Percentiles rank a stretch among this genome's conserved stretches.
phyloP scores from a whole-genome alignment of 2,888 invertebrate genomes.

The Callimorpha dominula region DNA sequence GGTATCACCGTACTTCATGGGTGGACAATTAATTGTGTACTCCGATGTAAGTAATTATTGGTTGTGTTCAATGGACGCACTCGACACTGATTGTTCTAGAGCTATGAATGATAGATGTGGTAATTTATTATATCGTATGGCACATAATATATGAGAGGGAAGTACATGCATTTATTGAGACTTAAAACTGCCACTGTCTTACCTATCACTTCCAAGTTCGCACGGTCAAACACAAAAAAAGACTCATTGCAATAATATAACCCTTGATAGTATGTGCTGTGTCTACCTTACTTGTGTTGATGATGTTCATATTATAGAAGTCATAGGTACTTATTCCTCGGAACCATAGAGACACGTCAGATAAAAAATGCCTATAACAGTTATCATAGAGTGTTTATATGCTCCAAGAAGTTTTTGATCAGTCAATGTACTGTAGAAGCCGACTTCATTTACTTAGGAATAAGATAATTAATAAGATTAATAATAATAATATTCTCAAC shows the following conservation, averaged over 20 bases:
- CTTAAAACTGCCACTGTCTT: no score
- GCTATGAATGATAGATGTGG: conserved; percentile 39
- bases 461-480: not conserved
- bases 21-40: conserved; percentile 61
- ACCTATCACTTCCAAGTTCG: no score
- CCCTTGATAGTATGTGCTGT: no score
- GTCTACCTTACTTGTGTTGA: no score
- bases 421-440: not conserved
- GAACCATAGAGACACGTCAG: no score
- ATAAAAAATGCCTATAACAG: no score
- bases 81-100: conserved; percentile 44
- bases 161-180: no score
- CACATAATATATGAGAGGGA: not conserved
- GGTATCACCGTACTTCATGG: conserved; percentile 50
- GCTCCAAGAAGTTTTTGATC: not conserved
- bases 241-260: no score
- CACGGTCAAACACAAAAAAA: no score
- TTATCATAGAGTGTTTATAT: no score
- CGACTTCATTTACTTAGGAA: not conserved
- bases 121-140: not conserved
- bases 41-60: conserved; percentile 50
- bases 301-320: no score
- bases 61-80: conserved; percentile 23
- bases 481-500: not conserved
- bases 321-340: no score